Evolutionary conservation across 1,140 invertebrate genomes (phyloP), one percentile per base, ranked within the genome.

Genomic region (Phortica variegata): DNA sequence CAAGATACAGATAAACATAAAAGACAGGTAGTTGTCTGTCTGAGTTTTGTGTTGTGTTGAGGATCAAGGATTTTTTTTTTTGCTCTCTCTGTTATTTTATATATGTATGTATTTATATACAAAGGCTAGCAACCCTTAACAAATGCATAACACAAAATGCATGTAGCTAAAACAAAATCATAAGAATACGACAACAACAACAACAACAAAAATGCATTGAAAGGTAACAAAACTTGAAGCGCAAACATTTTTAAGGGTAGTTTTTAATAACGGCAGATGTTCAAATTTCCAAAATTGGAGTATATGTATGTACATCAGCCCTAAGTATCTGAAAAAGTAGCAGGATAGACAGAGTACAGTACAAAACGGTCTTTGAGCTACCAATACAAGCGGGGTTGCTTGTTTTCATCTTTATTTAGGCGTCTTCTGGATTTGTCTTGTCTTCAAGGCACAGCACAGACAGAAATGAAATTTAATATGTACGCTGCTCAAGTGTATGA

Each of bases 381-480:
- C n/a, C n/a, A n/a, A n/a, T n/a, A n/a, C n/a, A n/a, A n/a, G n/a
- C n/a, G n/a, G n/a, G n/a, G n/a, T n/a, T n/a, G n/a, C n/a, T n/a
- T n/a, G n/a, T n/a, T n/a, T n/a, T n/a, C n/a, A n/a, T n/a, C n/a
- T n/a, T n/a, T n/a, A n/a, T n/a, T n/a, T n/a, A n/a, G n/a, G n/a
- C n/a, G n/a, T n/a, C n/a, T n/a, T n/a, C n/a, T n/a, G n/a, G n/a
- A n/a, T n/a, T n/a, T n/a, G n/a, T n/a, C n/a, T n/a, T n/a, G n/a
- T n/a, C n/a, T n/a, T n/a, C n/a, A n/a, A n/a, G n/a, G n/a, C n/a
- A n/a, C n/a, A n/a, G n/a, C n/a, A n/a, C n/a, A 42, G 16, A 45
- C 32, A 48, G 41, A 55, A 37, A 33, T 65, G 62, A 65, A 65
- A 65, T 54, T 60, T 54, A 68, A 65, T 68, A 53, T 56, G 54